Conservation (phyloP, 2,888 invertebrate genomes). For the Carpatolechia fugitivella region DNA sequence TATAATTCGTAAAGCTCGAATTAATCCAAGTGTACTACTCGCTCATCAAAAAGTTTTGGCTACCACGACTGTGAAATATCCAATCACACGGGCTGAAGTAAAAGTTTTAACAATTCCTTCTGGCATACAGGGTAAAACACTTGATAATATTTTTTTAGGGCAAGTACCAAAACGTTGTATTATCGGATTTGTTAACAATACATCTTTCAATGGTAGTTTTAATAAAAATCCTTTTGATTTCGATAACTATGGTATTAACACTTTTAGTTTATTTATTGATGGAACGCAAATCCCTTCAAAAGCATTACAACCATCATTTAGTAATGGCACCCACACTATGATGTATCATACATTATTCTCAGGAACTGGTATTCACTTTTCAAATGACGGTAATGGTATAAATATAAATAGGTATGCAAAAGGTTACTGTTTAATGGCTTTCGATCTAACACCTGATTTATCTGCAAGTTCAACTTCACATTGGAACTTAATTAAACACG, state of each 20-base stretch:
- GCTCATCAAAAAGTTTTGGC: background rate
- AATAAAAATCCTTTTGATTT: constrained; percentile 29
- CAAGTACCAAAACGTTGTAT: constrained; percentile 28
- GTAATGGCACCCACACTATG: constrained; percentile 11
- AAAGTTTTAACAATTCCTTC: constrained; percentile 28
- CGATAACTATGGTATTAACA: constrained; percentile 25
- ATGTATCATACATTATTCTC: constrained; percentile 27
- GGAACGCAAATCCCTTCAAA: constrained; percentile 24
- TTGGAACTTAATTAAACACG: constrained; percentile 28
- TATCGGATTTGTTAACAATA: constrained; percentile 25
- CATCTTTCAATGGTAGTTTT: constrained; percentile 24
- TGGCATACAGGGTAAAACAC: constrained; percentile 25
- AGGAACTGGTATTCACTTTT: constrained; percentile 29
- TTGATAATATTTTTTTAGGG: constrained; percentile 29
- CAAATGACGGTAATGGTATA: constrained; percentile 29
- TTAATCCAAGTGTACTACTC: background rate
- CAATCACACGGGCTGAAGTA: constrained; percentile 27
- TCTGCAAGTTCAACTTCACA: constrained; percentile 23
- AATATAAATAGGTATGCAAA: constrained; percentile 25
- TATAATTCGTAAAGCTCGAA: constrained; percentile 1
- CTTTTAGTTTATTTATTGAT: constrained; percentile 30
- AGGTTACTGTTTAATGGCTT: constrained; percentile 29
- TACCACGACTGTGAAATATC: constrained; percentile 25
- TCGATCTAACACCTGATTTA: constrained; percentile 29
- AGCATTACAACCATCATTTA: constrained; percentile 21